phyloP scores from a whole-genome alignment of 1,140 invertebrate species.

The Drosophila oshimai region DNA sequence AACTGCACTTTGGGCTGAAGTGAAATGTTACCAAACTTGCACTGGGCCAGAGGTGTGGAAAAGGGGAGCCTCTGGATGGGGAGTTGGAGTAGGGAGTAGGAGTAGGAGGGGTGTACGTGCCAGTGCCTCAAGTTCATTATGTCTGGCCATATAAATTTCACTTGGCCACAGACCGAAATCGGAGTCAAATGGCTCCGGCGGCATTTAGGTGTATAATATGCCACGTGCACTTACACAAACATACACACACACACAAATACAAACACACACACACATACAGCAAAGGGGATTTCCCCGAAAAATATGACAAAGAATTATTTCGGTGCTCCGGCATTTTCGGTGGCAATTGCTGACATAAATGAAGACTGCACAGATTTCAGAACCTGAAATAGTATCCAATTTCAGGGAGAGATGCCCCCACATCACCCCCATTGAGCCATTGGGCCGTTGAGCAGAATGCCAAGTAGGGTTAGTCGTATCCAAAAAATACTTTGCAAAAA shows the following conservation, averaged over 20 bases:
- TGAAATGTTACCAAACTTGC: constrained; percentile 54
- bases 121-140: constrained; percentile 75
- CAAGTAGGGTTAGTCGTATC: not conserved
- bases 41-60: not conserved
- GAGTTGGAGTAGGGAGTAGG: too few species aligned
- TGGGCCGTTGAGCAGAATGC: constrained; percentile 1
- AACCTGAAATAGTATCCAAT: not conserved
- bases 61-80: not conserved
- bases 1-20: constrained; percentile 58
- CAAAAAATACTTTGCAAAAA: not conserved
- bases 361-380: constrained; percentile 4
- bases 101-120: constrained; percentile 44
- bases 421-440: not conserved
- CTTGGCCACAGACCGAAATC: constrained; percentile 76
- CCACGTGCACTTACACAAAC: constrained; percentile 29
- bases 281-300: not conserved
- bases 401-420: constrained; percentile 8
- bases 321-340: not conserved
- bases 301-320: constrained; percentile 39
- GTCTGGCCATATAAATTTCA: constrained; percentile 79
- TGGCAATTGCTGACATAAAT: constrained; percentile 9
- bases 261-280: not conserved
- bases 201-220: constrained; percentile 67
- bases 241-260: not conserved
- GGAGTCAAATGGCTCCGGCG: constrained; percentile 74